Base-by-base conservation (phyloP, 2,888 invertebrate genomes). In the Yponomeuta cagnagella region DNA sequence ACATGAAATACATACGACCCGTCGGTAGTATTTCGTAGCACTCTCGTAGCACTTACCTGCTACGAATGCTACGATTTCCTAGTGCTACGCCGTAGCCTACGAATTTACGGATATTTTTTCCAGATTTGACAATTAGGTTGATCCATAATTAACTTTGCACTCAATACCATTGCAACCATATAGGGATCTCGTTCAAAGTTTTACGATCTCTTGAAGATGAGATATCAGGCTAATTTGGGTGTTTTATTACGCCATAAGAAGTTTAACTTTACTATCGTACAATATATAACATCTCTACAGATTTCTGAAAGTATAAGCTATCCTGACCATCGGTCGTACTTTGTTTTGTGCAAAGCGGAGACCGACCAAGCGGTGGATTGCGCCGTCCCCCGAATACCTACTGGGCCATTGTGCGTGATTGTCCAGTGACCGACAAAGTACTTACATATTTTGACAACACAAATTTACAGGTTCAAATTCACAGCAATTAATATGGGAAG, bases 331-430 rank as follows among this genome's bases (percentile, higher is more conserved):
- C 52, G 52, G 52, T 58, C 52, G 52, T 58, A 58, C 15, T 58
- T 58, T 3, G 15, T 58, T 58, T 58, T 12, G 52, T 5, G 52
- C 15, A 1, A 15, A 15, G 15, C 52, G 15, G 52, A 58, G 52
- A 87, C 65, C 31, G 87, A 89, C 88, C 86, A 89, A 89, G 85
- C 87, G 79, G 80, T 76, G 78, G 86, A 86, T 86, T 85, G 86
- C 80, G 80, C 80, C 52, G 52, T 15, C 37, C 63, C 33, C 37
- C 31, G 82, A 81, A 82, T 82, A 81, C 79, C 78, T 79, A 79
- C 78, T 33, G 70, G 76, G 76, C 85, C 82, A 86, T 89, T 89
- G 86, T 88, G 78, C 80, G 80, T 80, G 81, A 85, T 81, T 80
- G 78, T 79, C 75, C 15, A 58, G 52, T 4, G 79, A 83, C 86